Evolutionary conservation across 1,140 invertebrate genomes (phyloP), one percentile per base, ranked within the genome.

Genomic region (Zeugodacus cucurbitae): DNA sequence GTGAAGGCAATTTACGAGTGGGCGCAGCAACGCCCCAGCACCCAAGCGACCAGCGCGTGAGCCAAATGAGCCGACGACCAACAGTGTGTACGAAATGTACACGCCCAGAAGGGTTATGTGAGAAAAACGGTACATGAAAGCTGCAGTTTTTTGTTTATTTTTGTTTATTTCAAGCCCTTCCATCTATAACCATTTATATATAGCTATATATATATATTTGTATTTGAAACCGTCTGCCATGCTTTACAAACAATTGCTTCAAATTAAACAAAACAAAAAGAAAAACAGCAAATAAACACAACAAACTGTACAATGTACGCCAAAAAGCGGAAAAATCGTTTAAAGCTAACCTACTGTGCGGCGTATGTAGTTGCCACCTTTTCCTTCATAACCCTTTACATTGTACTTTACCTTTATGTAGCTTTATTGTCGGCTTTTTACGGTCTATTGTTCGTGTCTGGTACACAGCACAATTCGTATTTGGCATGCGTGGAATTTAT

Each of bases 401-500:
- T 54, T 82, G 22, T 54, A 2, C 26, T 20, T 0, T 2, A 14
- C 74, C 10, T 82, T n/a, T 82, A n/a, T 34, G 5, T 34, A 32
- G 32, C 74, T 11, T 26, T 10, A 22, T 8, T 82, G 74, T 48
- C 11, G 41, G 32, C 74, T 48, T 29, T 48, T 29, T 48, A n/a
- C n/a, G 14, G 74, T 82, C 58, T 26, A 62, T 62, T 62, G 58
- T 62, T 62, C 58, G n/a, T 62, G 58, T 6, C 22, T 62, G 26
- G 58, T 26, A 62, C n/a, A 7, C 22, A 17, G 17, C 6, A 54
- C 14, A 54, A 54, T 26, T 59, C 58, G 22, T 48, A n/a, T 82
- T 82, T 82, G 74, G 41, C 74, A 82, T 82, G 20, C 41, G 74
- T 48, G 74, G n/a, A 48, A 48, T 44, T 82, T 82, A 82, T n/a